Evolutionary conservation across 1,140 invertebrate genomes (phyloP).

Genomic region (Drosophila biarmipes): DNA sequence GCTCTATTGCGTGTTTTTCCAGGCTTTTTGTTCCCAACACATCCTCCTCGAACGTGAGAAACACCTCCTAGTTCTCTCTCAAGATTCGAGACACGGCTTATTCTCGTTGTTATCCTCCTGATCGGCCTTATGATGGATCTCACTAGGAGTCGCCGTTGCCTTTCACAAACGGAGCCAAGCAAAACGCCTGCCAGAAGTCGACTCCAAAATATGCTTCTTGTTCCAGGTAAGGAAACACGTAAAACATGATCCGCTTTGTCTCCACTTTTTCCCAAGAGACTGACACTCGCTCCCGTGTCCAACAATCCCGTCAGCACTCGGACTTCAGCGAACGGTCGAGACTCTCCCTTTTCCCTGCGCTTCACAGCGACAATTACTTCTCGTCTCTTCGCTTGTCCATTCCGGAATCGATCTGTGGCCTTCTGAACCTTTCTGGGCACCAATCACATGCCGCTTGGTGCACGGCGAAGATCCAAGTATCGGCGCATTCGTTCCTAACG

Average conservation of each 20-base stretch:
- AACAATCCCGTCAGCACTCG: neutral
- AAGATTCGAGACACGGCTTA: neutral
- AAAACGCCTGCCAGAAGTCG: slow-evolving; percentile 1
- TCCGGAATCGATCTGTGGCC: too few species aligned
- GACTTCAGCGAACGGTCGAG: neutral
- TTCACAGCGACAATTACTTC: neutral
- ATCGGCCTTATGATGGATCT: neutral
- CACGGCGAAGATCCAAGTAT: too few species aligned
- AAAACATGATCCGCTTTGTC: neutral
- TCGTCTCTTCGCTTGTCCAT: neutral
- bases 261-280: neutral
- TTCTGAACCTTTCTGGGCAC: too few species aligned
- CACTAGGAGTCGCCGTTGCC: neutral
- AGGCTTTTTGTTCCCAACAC: too few species aligned
- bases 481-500: too few species aligned
- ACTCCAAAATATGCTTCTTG: neutral
- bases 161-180: neutral
- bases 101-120: neutral
- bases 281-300: neutral
- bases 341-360: neutral
- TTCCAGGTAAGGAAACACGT: neutral
- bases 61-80: neutral
- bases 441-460: neutral
- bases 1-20: too few species aligned
- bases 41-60: neutral